Conservation (phyloP, 2,113 vertebrate species). For the Panthera uncia region DNA sequence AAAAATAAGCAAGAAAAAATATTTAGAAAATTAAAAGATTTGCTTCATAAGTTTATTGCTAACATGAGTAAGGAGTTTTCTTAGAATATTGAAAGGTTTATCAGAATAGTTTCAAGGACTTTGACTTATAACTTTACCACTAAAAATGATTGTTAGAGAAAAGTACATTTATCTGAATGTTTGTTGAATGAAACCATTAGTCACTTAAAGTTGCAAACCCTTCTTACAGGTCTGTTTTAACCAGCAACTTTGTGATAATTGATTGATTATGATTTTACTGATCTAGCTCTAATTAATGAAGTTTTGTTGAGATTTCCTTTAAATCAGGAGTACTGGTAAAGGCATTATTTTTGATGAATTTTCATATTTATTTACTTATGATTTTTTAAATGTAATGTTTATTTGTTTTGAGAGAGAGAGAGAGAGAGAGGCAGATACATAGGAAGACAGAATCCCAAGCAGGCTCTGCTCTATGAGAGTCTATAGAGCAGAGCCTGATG, state of each 20-base stretch:
- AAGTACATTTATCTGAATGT: not conserved
- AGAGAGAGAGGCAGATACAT: too few species aligned
- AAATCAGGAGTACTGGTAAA: not conserved
- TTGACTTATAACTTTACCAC: not conserved
- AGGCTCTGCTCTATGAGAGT: too few species aligned
- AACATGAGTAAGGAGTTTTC: not conserved
- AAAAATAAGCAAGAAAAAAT: too few species aligned
- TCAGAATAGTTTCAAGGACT: not conserved
- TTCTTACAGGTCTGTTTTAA: not conserved
- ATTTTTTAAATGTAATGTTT: too few species aligned
- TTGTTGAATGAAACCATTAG: slow-evolving; percentile 4
- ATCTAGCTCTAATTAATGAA: not conserved
- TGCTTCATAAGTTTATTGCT: not conserved
- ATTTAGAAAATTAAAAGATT: not conserved
- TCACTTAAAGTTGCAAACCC: not conserved
- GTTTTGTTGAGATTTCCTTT: not conserved
- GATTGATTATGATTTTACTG: not conserved
- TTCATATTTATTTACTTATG: not conserved
- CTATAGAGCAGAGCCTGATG: too few species aligned
- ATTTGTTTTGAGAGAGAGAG: too few species aligned
- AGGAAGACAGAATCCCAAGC: too few species aligned
- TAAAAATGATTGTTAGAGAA: not conserved
- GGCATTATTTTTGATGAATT: not conserved
- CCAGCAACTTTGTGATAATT: not conserved
- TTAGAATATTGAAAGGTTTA: not conserved